Evolutionary conservation across 2,113 vertebrate genomes (phyloP), one percentile per base, ranked within the genome.

Genomic region (Craseonycteris thonglongyai): DNA sequence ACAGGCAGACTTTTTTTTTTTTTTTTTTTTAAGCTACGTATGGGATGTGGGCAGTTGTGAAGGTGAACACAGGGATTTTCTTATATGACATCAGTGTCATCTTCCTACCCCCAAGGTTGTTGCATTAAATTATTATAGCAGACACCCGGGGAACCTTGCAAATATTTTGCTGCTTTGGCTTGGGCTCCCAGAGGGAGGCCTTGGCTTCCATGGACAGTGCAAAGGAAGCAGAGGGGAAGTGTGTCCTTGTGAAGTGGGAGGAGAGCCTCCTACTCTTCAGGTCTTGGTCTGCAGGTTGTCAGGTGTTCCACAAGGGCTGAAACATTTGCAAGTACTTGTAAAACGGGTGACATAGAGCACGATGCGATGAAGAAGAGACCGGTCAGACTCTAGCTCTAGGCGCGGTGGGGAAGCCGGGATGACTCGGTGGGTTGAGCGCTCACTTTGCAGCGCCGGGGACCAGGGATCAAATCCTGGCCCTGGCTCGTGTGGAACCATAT

Each of bases 1-100:
- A 88, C 51, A 85, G 95, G 91, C 89, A 93, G 86, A 79, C 15
- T n/a, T n/a, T n/a, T n/a, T n/a, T n/a, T n/a, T n/a, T n/a, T n/a
- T n/a, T n/a, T n/a, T n/a, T n/a, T n/a, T n/a, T n/a, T n/a, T n/a
- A 88, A 59, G 79, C 89, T 82, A 86, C 42, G 65, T n/a, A 78
- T 3, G 0, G 84, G 91, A 58, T 0, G 0, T 59, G 96, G 92
- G 83, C 92, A 47, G 78, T 65, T 69, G 85, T 82, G 69, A 35
- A 95, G 78, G 63, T 74, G 59, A 38, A 61, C 65, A 13, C 2
- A 59, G 81, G 89, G 91, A 58, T 95, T 96, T 95, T 90, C 95
- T 28, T 56, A 51, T 80, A 33, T 45, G 13, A 30, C 0, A 0
- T 58, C 47, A 3, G 18, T 15, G 35, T 87, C 59, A 22, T 75